These are phyloP conservation scores for Barnardius zonarius DNA, from an alignment of 2,113 vertebrate genomes.

Conservation along the genomic window DNA sequence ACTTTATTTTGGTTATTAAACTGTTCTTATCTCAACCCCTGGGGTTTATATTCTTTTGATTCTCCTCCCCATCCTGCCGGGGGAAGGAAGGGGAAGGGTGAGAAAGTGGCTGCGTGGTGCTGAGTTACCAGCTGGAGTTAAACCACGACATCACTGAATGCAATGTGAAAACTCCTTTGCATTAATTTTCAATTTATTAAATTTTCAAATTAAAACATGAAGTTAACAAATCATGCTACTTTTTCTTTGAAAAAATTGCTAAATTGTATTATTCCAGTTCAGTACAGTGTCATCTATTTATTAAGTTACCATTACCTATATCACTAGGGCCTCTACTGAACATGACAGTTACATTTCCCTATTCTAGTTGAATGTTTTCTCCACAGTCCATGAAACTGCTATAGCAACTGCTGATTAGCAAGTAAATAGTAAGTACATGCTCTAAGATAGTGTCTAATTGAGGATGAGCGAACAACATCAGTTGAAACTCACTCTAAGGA, in stretches of 20 bases:
- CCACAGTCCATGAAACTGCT: neutral
- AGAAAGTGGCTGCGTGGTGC: neutral
- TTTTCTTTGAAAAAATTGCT: neutral
- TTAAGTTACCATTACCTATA: neutral
- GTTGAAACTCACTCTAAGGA: conserved; percentile 9
- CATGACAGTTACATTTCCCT: neutral
- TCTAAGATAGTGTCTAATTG: conserved; percentile 5
- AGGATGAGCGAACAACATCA: neutral
- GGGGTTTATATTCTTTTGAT: neutral
- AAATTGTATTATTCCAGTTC: conserved; percentile 26
- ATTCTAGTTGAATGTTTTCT: neutral
- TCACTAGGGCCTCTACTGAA: neutral
- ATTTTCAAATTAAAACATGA: neutral
- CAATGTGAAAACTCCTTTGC: neutral
- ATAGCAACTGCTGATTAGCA: neutral
- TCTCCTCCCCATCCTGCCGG: neutral
- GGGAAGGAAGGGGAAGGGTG: neutral
- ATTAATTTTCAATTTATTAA: neutral
- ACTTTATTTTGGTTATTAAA: neutral
- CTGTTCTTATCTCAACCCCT: neutral
- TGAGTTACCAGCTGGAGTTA: neutral
- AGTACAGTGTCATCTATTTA: neutral
- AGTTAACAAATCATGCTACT: neutral
- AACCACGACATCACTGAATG: neutral
- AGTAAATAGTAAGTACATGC: neutral